Evolutionary conservation across 2,113 vertebrate species (phyloP), one percentile per base, ranked within the genome.

Genomic region (Ctenodactylus gundi): DNA sequence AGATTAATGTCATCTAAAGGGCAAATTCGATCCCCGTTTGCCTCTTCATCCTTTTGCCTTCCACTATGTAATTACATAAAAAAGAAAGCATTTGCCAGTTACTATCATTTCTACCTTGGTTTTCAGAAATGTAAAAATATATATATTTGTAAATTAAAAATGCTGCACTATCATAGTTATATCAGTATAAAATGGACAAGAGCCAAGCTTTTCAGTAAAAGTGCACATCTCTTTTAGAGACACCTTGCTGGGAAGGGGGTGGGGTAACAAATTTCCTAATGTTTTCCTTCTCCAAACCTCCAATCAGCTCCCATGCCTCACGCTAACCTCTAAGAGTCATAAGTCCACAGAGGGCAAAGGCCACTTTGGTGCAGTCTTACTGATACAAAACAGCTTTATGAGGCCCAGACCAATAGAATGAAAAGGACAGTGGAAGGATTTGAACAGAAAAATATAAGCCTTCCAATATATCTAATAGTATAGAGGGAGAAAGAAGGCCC

Each of bases 281-380:
- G 3, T 3, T 46, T 23, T 36, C 17, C 5, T 67, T 62, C 55
- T 73, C 29, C n/a, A 60, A n/a, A 13, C 62, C 18, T 88, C 23
- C 18, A 23, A 1, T 44, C 6, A 85, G 14, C 15, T n/a, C 36
- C 49, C 67, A 17, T 49, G 14, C 6, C 14, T 93, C 36, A 44
- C 31, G 36, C 0, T 76, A 67, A 53, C 17, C 17, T n/a, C n/a
- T n/a, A n/a, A n/a, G n/a, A 88, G 85, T 58, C 6, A 7, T 29
- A 62, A 25, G 10, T 29, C 65, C 44, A 88, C 55, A 82, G 9
- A 73, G 9, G 8, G 5, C 53, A 77, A 57, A 81, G 70, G 41
- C 0, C 31, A 57, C 15, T 76, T 0, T 44, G 9, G 3, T 39
- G 1, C 3, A 21, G 13, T 49, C 7, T 70, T 11, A 46, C 23